Percentiles rank a stretch among this genome's conserved stretches.
Evolutionary conservation across 2,797 vertebrate species (phyloP).

Genomic region (Pangasius djambal): DNA sequence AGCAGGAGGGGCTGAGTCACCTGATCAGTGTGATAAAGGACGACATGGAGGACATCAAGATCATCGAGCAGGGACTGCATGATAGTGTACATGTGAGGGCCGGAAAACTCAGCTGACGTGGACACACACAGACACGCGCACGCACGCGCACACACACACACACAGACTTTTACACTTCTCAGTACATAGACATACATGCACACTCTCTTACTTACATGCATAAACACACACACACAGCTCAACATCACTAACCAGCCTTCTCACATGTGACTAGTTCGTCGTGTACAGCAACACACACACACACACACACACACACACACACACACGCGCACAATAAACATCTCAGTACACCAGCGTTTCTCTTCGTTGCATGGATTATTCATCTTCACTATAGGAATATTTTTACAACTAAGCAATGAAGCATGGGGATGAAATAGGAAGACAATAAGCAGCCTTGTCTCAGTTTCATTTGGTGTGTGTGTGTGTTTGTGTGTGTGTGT

Average conservation of each 20-base stretch:
- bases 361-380: not conserved
- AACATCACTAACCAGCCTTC: not conserved
- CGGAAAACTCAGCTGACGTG: conserved; percentile 85
- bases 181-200: not conserved
- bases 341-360: not conserved
- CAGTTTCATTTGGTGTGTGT: not conserved
- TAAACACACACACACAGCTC: not conserved
- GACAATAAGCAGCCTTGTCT: not conserved
- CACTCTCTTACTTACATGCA: not conserved
- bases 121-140: too few relatives aligned
- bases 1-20: conserved; percentile 95
- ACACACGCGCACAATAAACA: not conserved
- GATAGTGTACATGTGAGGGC: conserved; percentile 88
- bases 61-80: conserved; percentile 90
- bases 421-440: not conserved
- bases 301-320: not conserved
- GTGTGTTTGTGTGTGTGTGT: not conserved
- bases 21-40: conserved; percentile 96
- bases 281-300: not conserved
- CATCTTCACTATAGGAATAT: not conserved
- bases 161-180: too few relatives aligned
- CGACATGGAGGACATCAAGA: conserved; percentile 95
- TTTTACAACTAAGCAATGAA: not conserved
- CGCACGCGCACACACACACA: not conserved
- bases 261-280: not conserved